Conservation (phyloP, 2,888 invertebrate species). For the Orchestes rusci region DNA sequence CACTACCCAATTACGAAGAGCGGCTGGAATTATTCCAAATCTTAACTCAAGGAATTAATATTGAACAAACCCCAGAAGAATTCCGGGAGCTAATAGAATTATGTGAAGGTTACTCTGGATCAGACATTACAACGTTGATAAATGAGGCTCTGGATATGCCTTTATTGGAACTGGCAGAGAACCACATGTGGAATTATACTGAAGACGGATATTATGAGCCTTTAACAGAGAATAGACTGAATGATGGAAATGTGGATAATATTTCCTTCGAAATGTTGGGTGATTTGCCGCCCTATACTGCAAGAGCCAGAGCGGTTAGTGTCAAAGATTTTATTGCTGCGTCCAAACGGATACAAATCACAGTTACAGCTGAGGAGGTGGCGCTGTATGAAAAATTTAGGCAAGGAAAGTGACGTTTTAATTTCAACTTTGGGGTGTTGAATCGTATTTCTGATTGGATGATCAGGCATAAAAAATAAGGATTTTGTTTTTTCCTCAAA, state of each 20-base stretch:
- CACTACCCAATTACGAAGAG: slow-evolving; percentile 43
- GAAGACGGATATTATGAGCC: slow-evolving; percentile 18
- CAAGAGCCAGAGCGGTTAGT: slow-evolving; percentile 33
- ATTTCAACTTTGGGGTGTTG: too few relatives aligned
- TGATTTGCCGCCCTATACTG: slow-evolving; percentile 33
- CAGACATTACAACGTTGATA: slow-evolving; percentile 48
- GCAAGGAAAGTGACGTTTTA: neutral
- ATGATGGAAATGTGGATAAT: slow-evolving; percentile 10
- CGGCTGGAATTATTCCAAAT: slow-evolving; percentile 35
- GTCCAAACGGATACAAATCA: slow-evolving; percentile 31
- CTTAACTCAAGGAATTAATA: slow-evolving; percentile 30
- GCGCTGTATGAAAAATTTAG: slow-evolving; percentile 31
- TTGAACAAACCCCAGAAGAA: slow-evolving; percentile 25
- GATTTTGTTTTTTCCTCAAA: too few relatives aligned
- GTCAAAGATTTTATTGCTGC: slow-evolving; percentile 36
- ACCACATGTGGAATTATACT: slow-evolving; percentile 38
- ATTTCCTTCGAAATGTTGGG: slow-evolving; percentile 28
- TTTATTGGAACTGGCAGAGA: slow-evolving; percentile 44
- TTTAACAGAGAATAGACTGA: neutral
- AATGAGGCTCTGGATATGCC: slow-evolving; percentile 39
- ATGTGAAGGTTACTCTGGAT: slow-evolving; percentile 50
- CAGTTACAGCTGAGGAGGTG: slow-evolving; percentile 33
- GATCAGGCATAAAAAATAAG: too few relatives aligned
- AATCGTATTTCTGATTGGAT: too few relatives aligned
- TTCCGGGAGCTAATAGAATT: slow-evolving; percentile 35